These are phyloP conservation scores for Burhinus bistriatus DNA, from an alignment of 2,113 vertebrate species.

Conservation along the genomic window DNA sequence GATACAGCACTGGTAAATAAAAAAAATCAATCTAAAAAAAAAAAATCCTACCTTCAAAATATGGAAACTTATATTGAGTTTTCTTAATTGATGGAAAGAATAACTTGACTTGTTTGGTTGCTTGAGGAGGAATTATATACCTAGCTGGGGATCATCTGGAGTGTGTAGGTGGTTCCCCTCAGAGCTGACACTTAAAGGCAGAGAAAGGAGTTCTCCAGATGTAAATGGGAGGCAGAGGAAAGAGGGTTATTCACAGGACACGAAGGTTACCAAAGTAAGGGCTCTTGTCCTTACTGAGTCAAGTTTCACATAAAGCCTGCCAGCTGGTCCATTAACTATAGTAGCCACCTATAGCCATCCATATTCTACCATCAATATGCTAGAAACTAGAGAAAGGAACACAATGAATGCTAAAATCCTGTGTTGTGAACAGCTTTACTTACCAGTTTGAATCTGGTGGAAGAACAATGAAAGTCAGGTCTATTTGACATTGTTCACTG, in stretches of 20 bases:
- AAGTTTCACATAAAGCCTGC: background rate
- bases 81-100: background rate
- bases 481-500: background rate
- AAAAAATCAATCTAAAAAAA: background rate
- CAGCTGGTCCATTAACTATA: background rate
- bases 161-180: background rate
- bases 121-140: background rate
- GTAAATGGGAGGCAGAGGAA: background rate
- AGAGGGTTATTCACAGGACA: background rate
- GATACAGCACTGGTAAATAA: background rate
- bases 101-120: background rate
- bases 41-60: background rate
- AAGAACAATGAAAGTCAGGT: background rate
- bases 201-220: background rate
- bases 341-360: background rate
- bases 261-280: background rate
- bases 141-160: background rate
- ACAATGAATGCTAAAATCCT: background rate
- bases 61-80: accelerated
- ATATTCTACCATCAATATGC: background rate
- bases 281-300: background rate
- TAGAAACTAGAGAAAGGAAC: background rate
- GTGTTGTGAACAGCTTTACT: background rate
- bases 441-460: background rate
- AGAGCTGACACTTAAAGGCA: background rate